phyloP scores from a whole-genome alignment of 2,888 invertebrate genomes.

The Argynnis bischoffii region DNA sequence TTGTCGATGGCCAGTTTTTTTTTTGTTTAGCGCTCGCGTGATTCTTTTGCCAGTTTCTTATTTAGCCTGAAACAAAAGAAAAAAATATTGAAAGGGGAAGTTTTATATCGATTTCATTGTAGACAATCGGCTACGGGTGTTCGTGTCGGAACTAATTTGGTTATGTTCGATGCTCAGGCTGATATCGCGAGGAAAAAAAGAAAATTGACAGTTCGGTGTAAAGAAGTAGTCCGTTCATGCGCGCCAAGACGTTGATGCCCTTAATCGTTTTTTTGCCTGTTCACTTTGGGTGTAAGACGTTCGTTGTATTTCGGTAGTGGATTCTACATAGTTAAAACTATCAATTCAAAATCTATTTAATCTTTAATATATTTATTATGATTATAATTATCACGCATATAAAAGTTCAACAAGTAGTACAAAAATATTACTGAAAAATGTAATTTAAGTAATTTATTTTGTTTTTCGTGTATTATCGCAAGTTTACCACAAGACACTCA shows the following conservation, averaged over 20 bases:
- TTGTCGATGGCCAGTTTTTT: conserved; percentile 56
- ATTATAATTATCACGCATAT: no score
- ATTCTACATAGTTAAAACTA: background rate
- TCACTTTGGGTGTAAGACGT: conserved; percentile 25
- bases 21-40: conserved; percentile 38
- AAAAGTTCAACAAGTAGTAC: no score
- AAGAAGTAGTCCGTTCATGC: conserved; percentile 48
- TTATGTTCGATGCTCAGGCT: conserved; percentile 67
- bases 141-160: conserved; percentile 82
- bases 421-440: no score
- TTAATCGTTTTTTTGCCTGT: conserved; percentile 47
- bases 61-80: conserved; percentile 62
- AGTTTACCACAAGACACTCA: conserved; percentile 14
- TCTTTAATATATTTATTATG: background rate
- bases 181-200: conserved; percentile 64
- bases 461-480: background rate
- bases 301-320: conserved; percentile 10
- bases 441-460: background rate
- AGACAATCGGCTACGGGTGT: conserved; percentile 73
- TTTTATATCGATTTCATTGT: conserved; percentile 74
- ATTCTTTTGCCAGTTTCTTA: conserved; percentile 53
- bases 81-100: conserved; percentile 47
- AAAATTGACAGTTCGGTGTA: conserved; percentile 66
- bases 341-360: background rate
- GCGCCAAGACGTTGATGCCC: conserved; percentile 43